phyloP scores from a whole-genome alignment of 2,888 invertebrate species.

The Arrhopalites spinosus region DNA sequence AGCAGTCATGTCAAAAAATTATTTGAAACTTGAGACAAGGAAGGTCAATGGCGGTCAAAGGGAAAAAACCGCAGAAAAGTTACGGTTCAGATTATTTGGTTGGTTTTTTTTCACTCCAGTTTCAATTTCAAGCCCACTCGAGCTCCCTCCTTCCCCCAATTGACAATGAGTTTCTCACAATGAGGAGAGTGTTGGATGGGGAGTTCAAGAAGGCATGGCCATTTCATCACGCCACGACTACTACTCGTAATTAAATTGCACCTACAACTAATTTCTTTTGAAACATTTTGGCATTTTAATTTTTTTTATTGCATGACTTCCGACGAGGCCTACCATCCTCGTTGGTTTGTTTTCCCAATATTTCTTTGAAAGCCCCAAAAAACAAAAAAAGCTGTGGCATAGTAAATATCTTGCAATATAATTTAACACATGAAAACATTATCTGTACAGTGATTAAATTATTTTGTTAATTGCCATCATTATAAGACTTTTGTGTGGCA shows the following conservation, averaged over 20 bases:
- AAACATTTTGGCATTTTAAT: neutral
- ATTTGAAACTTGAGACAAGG: neutral
- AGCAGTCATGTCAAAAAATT: neutral
- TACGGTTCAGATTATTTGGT: neutral
- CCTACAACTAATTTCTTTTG: neutral
- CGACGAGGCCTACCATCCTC: no score
- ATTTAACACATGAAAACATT: neutral
- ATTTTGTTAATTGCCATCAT: no score
- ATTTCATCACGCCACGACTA: neutral
- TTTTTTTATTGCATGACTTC: no score
- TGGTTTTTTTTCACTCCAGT: conserved; percentile 17
- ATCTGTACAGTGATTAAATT: neutral
- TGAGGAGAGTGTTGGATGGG: neutral
- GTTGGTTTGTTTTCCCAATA: neutral
- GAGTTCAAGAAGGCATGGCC: neutral
- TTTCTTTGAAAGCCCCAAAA: neutral
- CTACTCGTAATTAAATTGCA: neutral
- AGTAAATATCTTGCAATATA: no score
- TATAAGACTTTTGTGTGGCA: no score
- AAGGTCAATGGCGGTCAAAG: neutral
- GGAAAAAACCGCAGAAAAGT: conserved; percentile 26
- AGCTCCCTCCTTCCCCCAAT: neutral
- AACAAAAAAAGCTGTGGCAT: no score
- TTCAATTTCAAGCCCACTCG: conserved; percentile 17
- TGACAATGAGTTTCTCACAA: neutral